Base-by-base conservation (phyloP, 92 coral and sea anemone species). In the Palythoa caribaeorum region DNA sequence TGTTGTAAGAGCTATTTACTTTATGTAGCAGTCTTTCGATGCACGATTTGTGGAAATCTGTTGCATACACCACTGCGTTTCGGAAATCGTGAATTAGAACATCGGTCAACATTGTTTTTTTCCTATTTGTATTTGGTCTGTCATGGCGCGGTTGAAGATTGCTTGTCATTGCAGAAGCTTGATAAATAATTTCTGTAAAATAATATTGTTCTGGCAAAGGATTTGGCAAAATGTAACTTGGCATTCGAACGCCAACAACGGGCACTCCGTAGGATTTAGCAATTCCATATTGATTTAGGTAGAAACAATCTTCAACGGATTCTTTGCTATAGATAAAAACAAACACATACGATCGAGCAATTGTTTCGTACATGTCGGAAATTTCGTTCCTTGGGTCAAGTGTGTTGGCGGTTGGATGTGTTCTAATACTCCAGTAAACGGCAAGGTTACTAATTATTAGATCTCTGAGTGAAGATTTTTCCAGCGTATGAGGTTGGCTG, bases 171-270 rank as follows among this genome's bases (percentile, higher is more conserved):
- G 83, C 89, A 37, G 92, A 91, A 39, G 93, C 92, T 50, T 94
- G 91, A 78, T 93, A 95, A 71, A 97, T 93, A 57, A 97, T 91
- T 68, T 97, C 99, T 9, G 99, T 97, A 71, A 93, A 78, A 88
- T 97, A 95, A 85, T 87, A 97, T n/a, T 97, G 96, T 65, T 95
- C 99, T 5, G 99, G 99, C 21, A 97, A 83, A 6, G 98, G 98
- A 78, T 93, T 95, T 14, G 97, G 98, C 94, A 97, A 84, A 80
- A 97, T 93, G 40, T 94, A 97, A 62, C 94, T 97, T 16, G 99
- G 96, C 77, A 92, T 89, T 40, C 99, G 92, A 17, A 97, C 83
- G 6, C 99, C 99, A 16, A 97, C 92, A 2, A 97, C 94, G 0
- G 99, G 95, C 1, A 97, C 88, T 69, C 95, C 94, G 89, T 92